Evolutionary conservation across 1,140 invertebrate species (phyloP), one percentile per base, ranked within the genome.

Genomic region (Subanguina moxae): DNA sequence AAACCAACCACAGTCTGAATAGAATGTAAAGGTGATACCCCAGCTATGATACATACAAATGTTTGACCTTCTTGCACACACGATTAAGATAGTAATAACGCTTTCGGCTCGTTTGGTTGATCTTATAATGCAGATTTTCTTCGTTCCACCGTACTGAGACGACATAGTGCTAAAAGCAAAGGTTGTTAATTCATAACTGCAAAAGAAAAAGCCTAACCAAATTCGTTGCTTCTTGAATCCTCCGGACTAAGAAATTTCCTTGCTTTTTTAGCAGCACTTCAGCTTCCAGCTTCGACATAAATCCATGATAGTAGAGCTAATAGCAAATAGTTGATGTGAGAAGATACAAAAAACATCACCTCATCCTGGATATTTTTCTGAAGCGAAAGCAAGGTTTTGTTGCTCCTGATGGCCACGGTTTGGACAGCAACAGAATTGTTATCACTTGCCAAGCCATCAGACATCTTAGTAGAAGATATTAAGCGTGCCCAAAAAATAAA

Each of bases 271-370:
- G 19, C 7, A 64, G 17, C n/a, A 28, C 21, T n/a, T 64, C 62
- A 5, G 62, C 62, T 64, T 64, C 62, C 1, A 23, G 23, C n/a
- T 38, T 23, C 17, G 38, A 56, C 62, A 64, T 64, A n/a, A 64
- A 64, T 23, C 62, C 62, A 23, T 64, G 62, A n/a, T 64, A 64
- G 57, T 64, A 64, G 63, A 64, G 42, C 42, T 64, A 11, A 38
- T n/a, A 38, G 32, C 32, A 38, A 38, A 38, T 5, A 38, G 11
- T 38, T 38, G 32, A 3, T 38, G 32, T 38, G 32, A 38, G 11
- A 3, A 38, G 3, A 38, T 11, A 38, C 11, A 38, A 38, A 38
- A 38, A 38, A 5, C 3, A 38, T 38, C 32, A 38, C 32, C 32
- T 38, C 32, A 11, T 38, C 32, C 11, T 38, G 32, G 11, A 38